Evolutionary conservation across 2,113 vertebrate species (phyloP).

Genomic region (Noturus placidus): DNA sequence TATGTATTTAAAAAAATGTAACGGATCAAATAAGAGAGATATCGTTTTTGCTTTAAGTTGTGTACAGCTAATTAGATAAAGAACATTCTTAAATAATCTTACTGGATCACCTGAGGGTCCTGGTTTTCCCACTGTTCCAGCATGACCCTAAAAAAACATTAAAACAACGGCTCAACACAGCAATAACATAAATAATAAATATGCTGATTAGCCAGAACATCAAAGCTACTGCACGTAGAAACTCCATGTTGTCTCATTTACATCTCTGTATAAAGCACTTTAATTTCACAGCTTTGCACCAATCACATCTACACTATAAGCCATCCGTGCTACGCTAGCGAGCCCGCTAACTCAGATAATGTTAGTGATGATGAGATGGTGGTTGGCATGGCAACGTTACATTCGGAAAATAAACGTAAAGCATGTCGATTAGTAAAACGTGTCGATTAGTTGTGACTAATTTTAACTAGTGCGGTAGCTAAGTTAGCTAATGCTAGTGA

Average conservation of each 20-base stretch:
- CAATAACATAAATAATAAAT: background rate
- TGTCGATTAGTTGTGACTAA: background rate
- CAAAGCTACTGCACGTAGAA: background rate
- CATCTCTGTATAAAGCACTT: background rate
- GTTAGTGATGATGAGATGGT: background rate
- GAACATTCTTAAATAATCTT: conserved; percentile 73
- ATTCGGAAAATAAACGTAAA: background rate
- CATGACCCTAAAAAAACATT: conserved; percentile 64
- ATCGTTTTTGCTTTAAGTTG: background rate
- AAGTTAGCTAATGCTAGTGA: background rate
- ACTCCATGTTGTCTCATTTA: background rate
- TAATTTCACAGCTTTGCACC: background rate
- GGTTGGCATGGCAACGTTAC: background rate
- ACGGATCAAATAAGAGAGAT: background rate
- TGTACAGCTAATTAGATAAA: background rate
- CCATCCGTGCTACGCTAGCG: background rate
- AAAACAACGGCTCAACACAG: too few relatives aligned
- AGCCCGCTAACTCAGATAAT: background rate
- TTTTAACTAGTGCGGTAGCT: background rate
- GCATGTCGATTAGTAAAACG: too few relatives aligned
- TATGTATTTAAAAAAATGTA: background rate
- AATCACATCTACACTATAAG: background rate
- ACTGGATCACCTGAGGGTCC: conserved; percentile 80
- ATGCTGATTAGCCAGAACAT: background rate
- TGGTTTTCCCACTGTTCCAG: conserved; percentile 68